phyloP scores from a whole-genome alignment of 2,797 vertebrate species.

The Takifugu ocellatus region DNA sequence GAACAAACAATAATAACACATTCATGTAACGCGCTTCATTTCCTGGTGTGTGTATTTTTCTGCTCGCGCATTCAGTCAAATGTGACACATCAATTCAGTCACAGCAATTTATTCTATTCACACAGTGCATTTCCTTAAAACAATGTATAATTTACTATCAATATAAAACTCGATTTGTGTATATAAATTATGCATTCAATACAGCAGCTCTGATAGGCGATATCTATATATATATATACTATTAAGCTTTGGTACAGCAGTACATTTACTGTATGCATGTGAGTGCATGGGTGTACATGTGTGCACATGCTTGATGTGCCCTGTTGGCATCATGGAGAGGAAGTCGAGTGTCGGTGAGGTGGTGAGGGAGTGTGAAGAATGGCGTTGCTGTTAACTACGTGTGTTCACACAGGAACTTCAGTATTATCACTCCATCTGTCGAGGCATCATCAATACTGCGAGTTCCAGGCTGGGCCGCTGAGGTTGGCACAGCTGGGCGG shows the following conservation, averaged over 20 bases:
- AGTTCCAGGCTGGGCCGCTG: slow-evolving; percentile 79
- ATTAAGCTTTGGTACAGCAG: slow-evolving; percentile 91
- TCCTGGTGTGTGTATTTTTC: slow-evolving; percentile 24
- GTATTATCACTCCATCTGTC: slow-evolving; percentile 14
- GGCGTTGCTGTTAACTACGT: slow-evolving; percentile 26
- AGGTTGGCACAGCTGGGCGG: slow-evolving; percentile 81
- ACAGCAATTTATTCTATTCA: slow-evolving; percentile 90
- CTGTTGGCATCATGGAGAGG: slow-evolving; percentile 25
- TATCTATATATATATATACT: slow-evolving; percentile 51
- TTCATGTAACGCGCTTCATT: slow-evolving; percentile 1
- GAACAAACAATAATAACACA: no score
- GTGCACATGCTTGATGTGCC: slow-evolving; percentile 28
- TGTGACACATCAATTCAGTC: slow-evolving; percentile 84
- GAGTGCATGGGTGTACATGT: slow-evolving; percentile 22
- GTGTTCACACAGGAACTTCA: slow-evolving; percentile 39
- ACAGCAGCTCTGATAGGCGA: slow-evolving; percentile 73
- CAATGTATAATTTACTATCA: slow-evolving; percentile 84
- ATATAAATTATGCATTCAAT: slow-evolving; percentile 95
- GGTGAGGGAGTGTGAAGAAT: slow-evolving; percentile 12
- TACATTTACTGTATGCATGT: slow-evolving; percentile 42
- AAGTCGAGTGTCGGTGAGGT: slow-evolving; percentile 21
- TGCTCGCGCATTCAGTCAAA: slow-evolving; percentile 47
- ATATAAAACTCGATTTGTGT: slow-evolving; percentile 89
- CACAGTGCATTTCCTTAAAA: slow-evolving; percentile 87
- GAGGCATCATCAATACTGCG: slow-evolving; percentile 81